These are phyloP conservation scores for Heterodera schachtii DNA, from an alignment of 1,140 invertebrate genomes.

Conservation along the genomic window DNA sequence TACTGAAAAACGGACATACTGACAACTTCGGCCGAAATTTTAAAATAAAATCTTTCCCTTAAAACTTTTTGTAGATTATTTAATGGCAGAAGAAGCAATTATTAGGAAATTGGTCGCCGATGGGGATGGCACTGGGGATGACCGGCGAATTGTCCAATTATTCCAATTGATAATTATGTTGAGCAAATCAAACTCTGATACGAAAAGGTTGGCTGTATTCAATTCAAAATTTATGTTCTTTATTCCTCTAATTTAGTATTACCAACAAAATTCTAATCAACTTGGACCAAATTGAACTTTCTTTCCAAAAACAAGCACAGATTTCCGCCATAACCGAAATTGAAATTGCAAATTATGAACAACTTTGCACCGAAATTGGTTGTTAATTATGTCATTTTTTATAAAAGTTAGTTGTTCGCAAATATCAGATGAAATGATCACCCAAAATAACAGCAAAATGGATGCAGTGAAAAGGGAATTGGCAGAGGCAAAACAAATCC, in stretches of 20 bases:
- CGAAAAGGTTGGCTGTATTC: conserved; percentile 33
- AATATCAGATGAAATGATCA: conserved; percentile 20
- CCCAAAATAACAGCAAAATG: conserved; percentile 37
- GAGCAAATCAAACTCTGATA: conserved; percentile 33
- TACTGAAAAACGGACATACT: no score
- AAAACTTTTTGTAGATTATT: neutral
- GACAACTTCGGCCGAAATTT: no score
- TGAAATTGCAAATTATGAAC: conserved; percentile 37
- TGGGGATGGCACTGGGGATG: conserved; percentile 51
- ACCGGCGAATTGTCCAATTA: conserved; percentile 43
- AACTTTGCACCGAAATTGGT: conserved; percentile 46
- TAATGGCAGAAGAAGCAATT: conserved; percentile 47
- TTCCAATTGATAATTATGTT: conserved; percentile 30
- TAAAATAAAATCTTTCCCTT: no score
- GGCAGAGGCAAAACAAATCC: conserved; percentile 43
- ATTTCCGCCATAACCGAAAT: conserved; percentile 22
- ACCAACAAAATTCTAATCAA: conserved; percentile 31
- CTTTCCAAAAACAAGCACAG: conserved; percentile 34
- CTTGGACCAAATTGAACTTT: conserved; percentile 46
- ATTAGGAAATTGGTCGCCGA: conserved; percentile 48
- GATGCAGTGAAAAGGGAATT: conserved; percentile 49
- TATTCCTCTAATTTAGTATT: conserved; percentile 18
- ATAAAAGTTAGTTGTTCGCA: conserved; percentile 6
- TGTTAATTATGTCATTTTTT: conserved; percentile 18
- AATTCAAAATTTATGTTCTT: conserved; percentile 2